phyloP scores from a whole-genome alignment of 1,140 invertebrate species.

The Tribolium castaneum region DNA sequence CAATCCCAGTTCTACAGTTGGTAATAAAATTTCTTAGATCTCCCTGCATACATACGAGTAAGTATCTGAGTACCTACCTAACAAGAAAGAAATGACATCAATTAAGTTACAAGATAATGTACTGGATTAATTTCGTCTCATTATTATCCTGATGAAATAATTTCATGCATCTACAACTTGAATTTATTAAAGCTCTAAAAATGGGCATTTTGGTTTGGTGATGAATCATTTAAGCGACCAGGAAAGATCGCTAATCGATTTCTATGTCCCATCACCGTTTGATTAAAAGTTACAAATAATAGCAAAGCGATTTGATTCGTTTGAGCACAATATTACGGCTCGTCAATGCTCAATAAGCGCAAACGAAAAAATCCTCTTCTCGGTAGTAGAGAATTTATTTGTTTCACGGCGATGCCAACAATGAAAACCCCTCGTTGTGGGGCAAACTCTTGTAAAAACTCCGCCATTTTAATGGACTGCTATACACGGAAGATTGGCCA shows the following conservation, averaged over 20 bases:
- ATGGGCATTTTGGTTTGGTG: not conserved
- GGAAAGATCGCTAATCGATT: not conserved
- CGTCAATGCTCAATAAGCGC: constrained; percentile 5
- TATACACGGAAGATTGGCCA: constrained; percentile 19
- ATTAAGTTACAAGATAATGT: not conserved
- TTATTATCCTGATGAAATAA: not conserved
- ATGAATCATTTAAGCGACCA: not conserved
- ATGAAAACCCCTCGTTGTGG: not conserved
- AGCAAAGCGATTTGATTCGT: constrained; percentile 19
- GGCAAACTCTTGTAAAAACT: not conserved
- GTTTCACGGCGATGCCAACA: not conserved
- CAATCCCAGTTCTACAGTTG: too few relatives aligned
- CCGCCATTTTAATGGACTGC: constrained; percentile 18
- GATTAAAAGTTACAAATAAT: constrained; percentile 12
- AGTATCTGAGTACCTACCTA: too few relatives aligned
- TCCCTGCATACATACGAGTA: too few relatives aligned
- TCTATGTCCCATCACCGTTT: not conserved
- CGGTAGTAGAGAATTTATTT: not conserved
- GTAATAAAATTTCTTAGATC: too few relatives aligned
- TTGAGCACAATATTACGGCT: constrained; percentile 20
- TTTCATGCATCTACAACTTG: not conserved
- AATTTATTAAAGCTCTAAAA: not conserved
- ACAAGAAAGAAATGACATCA: not conserved
- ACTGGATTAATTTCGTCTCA: not conserved
- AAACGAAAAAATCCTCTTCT: constrained; percentile 15